A percentile compares a stretch with the other conserved stretches of the same genome.
phyloP scores from a whole-genome alignment of 2,888 invertebrate species.

The Apomyelois bistriatella region DNA sequence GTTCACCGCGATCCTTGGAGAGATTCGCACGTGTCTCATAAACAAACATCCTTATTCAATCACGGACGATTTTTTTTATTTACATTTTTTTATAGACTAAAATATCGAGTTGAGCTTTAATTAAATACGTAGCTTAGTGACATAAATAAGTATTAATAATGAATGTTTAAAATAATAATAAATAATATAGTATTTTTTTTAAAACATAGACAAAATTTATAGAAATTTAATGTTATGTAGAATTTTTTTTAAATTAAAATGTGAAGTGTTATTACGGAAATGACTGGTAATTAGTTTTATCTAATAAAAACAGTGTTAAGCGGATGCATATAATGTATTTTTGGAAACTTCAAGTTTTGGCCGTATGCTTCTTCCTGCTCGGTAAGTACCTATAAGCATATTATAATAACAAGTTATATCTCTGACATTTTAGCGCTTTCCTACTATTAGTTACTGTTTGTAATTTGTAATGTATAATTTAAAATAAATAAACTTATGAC shows the following conservation, averaged over 20 bases:
- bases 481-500: too few relatives aligned
- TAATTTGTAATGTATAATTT: too few relatives aligned
- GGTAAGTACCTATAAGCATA: constrained; percentile 30
- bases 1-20: neutral
- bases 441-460: too few relatives aligned
- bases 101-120: too few relatives aligned
- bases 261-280: constrained; percentile 13
- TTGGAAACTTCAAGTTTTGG: constrained; percentile 33
- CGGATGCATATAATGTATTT: constrained; percentile 31
- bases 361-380: constrained; percentile 32
- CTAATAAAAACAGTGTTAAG: constrained; percentile 4
- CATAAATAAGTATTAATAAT: too few relatives aligned
- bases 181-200: neutral
- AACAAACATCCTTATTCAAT: neutral
- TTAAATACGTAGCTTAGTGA: too few relatives aligned
- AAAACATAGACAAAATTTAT: too few relatives aligned
- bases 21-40: neutral
- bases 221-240: neutral
- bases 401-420: too few relatives aligned
- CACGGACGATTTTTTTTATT: too few relatives aligned
- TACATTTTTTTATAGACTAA: too few relatives aligned
- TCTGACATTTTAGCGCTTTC: too few relatives aligned
- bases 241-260: constrained; percentile 2
- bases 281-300: constrained; percentile 9
- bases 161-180: too few relatives aligned